Conservation (phyloP, 2,888 invertebrate genomes). For the Alviniconcha strummeri region DNA sequence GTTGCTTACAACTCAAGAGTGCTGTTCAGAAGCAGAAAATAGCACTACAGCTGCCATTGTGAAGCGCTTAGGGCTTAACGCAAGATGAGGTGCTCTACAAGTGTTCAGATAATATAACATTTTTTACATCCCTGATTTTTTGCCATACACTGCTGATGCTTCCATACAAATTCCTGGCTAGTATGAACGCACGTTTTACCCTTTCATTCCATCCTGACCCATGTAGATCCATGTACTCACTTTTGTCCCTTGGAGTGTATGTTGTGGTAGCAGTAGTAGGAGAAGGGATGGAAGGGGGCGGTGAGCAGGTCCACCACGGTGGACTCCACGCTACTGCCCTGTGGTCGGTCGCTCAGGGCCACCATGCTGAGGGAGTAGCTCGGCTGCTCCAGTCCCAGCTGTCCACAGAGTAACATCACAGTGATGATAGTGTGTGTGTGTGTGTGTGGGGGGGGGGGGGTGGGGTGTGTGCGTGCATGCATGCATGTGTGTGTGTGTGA, state of each 20-base stretch:
- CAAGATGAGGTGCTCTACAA: too few species aligned
- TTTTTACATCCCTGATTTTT: too few species aligned
- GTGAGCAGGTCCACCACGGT: conserved; percentile 70
- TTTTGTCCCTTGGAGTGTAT: conserved; percentile 59
- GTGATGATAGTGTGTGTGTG: too few species aligned
- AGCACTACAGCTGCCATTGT: too few species aligned
- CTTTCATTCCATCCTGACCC: background rate
- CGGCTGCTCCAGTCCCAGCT: conserved; percentile 69
- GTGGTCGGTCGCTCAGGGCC: conserved; percentile 67
- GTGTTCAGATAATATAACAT: too few species aligned
- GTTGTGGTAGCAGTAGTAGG: conserved; percentile 71
- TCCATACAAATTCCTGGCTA: background rate
- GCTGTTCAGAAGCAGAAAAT: too few species aligned
- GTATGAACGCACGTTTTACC: background rate
- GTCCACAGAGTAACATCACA: background rate
- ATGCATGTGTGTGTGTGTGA: too few species aligned
- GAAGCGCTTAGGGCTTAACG: too few species aligned
- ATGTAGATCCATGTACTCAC: conserved; percentile 33
- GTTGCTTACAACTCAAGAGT: too few species aligned
- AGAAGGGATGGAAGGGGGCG: conserved; percentile 70
- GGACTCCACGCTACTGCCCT: conserved; percentile 68
- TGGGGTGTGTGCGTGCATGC: too few species aligned
- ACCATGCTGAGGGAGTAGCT: conserved; percentile 70
- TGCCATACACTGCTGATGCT: too few species aligned
- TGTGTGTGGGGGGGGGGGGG: too few species aligned